Evolutionary conservation across 2,888 invertebrate genomes (phyloP).

Genomic region (Rotaria sp.): DNA sequence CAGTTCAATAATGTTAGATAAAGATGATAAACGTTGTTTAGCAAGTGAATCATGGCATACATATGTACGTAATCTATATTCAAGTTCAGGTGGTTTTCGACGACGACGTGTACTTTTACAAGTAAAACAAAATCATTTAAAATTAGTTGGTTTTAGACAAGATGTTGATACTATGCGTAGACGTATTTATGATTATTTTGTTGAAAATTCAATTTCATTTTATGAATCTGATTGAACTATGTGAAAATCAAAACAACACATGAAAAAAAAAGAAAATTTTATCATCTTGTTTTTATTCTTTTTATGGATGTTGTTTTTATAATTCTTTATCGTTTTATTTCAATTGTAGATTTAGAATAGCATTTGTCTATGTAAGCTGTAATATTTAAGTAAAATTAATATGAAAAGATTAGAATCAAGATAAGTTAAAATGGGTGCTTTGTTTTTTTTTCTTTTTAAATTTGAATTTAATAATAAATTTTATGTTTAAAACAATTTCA

Average conservation of each 20-base stretch:
- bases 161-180: constrained; percentile 8
- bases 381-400: neutral
- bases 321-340: neutral
- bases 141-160: constrained; percentile 12
- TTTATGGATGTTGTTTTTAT: neutral
- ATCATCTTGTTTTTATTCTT: neutral
- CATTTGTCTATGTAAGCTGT: neutral
- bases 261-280: neutral
- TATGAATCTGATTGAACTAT: neutral
- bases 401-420: no score
- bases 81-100: neutral
- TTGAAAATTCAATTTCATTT: constrained; percentile 17
- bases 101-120: constrained; percentile 5
- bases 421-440: neutral
- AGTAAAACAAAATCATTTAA: constrained; percentile 10
- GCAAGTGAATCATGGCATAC: neutral
- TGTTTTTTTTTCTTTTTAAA: neutral
- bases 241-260: neutral
- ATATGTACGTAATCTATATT: neutral
- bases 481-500: neutral
- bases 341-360: neutral
- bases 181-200: constrained; percentile 9
- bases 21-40: constrained; percentile 27
- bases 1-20: constrained; percentile 22
- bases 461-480: neutral